Base-by-base conservation (phyloP, 2,888 invertebrate species). In the Stenoptilia bipunctidactyla region DNA sequence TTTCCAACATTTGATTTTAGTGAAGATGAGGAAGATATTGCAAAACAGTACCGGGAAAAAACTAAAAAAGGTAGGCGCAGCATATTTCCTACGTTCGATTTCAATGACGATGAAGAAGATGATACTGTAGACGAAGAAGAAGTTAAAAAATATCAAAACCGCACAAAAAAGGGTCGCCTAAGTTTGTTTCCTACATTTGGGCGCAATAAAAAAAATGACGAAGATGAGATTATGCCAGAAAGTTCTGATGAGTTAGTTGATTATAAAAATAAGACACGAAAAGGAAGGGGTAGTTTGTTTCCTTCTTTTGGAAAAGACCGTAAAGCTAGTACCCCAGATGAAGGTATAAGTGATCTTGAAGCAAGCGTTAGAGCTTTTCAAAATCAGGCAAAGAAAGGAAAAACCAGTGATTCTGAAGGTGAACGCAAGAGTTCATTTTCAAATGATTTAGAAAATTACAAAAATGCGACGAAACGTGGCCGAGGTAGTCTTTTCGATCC, bases 401-500 rank as follows among this genome's bases (percentile, higher is more conserved):
- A 75, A 8, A 69, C 58, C 27, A 69, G 65, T 27, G 3, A 3
- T 5, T 20, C 20, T 20, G 20, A 20, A 3, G 8, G 50, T 36
- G 55, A 61, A 8, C 51, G 62, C 34, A 50, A 50, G 6, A 67
- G 61, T 40, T 46, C 58, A 20, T 62, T 66, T 52, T 77, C 80
- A 12, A 80, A 80, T 40, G 83, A 83, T 53, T 56, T 82, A 15
- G 70, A 74, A 1, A 67, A 72, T 40, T 82, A 82, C 44, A 77
- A 77, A 51, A 75, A 71, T 43, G 79, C 79, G 52, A 77, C 80
- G 3, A 61, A 58, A 33, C 63, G 66, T 42, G 83, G 84, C 33
- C 70, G 82, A 13, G 68, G 65, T 9, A 85, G 80, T 49, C 56
- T 82, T 35, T 87, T 83, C 42, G 80, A 82, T 42, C 74, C 82